Evolutionary conservation across 2,888 invertebrate species (phyloP).

Genomic region (Megalurothrips usitatus): DNA sequence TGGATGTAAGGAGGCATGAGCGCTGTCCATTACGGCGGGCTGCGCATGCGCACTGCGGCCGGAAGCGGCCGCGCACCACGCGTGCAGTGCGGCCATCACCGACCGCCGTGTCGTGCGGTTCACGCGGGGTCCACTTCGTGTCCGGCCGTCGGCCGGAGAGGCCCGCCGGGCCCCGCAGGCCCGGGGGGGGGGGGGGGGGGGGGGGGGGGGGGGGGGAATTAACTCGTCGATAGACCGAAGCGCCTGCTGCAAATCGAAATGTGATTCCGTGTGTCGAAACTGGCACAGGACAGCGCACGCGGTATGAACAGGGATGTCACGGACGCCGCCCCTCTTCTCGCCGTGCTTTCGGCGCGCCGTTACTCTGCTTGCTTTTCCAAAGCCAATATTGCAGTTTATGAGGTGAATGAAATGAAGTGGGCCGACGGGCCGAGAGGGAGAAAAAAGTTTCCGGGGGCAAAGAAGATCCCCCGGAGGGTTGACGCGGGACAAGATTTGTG

Average conservation of each 20-base stretch:
- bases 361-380: conserved; percentile 4
- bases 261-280: too few species aligned
- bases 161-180: not conserved
- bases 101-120: too few species aligned
- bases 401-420: conserved; percentile 24
- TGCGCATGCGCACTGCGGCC: not conserved
- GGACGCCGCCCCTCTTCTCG: too few species aligned
- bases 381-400: conserved; percentile 23
- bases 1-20: conserved; percentile 2
- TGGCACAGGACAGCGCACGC: too few species aligned
- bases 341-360: not conserved
- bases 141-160: not conserved
- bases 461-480: not conserved
- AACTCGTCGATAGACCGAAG: too few species aligned
- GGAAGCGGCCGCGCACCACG: not conserved
- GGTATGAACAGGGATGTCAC: too few species aligned
- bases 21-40: not conserved
- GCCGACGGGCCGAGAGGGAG: not conserved
- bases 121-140: not conserved
- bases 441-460: not conserved
- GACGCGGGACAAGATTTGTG: conserved; percentile 16
- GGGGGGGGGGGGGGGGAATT: too few species aligned
- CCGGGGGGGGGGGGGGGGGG: too few species aligned
- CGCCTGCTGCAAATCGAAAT: too few species aligned
- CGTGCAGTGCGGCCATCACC: not conserved